Conservation (phyloP, 2,797 vertebrate genomes). For the Hyperoplus lanceolatus region DNA sequence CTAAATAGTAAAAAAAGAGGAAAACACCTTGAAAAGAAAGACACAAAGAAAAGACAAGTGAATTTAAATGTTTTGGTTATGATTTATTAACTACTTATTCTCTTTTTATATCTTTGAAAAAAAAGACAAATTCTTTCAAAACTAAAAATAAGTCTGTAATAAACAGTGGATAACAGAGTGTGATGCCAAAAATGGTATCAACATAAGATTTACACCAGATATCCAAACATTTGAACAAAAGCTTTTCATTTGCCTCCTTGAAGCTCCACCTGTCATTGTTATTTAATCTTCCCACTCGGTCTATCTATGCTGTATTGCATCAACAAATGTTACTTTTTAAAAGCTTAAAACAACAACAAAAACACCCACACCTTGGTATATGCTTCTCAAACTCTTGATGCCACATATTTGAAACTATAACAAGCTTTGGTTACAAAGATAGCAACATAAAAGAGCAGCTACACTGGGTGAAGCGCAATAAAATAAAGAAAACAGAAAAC, state of each 20-base stretch:
- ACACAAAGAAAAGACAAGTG: background rate
- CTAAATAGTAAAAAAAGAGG: background rate
- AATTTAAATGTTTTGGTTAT: slow-evolving; percentile 43
- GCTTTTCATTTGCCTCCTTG: slow-evolving; percentile 31
- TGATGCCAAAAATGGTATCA: slow-evolving; percentile 40
- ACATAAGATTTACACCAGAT: slow-evolving; percentile 35
- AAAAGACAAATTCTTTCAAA: slow-evolving; percentile 53
- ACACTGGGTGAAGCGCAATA: slow-evolving; percentile 36
- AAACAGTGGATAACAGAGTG: slow-evolving; percentile 57
- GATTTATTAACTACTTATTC: slow-evolving; percentile 67
- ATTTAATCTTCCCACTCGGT: slow-evolving; percentile 41
- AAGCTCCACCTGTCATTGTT: slow-evolving; percentile 38
- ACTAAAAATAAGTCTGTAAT: slow-evolving; percentile 62
- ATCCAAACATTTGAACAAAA: slow-evolving; percentile 45
- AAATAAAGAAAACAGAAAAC: slow-evolving; percentile 5
- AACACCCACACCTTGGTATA: slow-evolving; percentile 26
- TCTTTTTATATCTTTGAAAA: slow-evolving; percentile 48
- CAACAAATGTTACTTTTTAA: slow-evolving; percentile 34
- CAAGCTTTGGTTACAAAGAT: slow-evolving; percentile 54
- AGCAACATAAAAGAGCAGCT: slow-evolving; percentile 42
- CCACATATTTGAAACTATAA: slow-evolving; percentile 43
- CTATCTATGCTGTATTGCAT: slow-evolving; percentile 33
- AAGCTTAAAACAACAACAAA: slow-evolving; percentile 16
- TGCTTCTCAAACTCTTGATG: slow-evolving; percentile 21
- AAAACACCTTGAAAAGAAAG: background rate